phyloP scores from a whole-genome alignment of 2,797 vertebrate genomes.

The Tauraco hartlaubi region DNA sequence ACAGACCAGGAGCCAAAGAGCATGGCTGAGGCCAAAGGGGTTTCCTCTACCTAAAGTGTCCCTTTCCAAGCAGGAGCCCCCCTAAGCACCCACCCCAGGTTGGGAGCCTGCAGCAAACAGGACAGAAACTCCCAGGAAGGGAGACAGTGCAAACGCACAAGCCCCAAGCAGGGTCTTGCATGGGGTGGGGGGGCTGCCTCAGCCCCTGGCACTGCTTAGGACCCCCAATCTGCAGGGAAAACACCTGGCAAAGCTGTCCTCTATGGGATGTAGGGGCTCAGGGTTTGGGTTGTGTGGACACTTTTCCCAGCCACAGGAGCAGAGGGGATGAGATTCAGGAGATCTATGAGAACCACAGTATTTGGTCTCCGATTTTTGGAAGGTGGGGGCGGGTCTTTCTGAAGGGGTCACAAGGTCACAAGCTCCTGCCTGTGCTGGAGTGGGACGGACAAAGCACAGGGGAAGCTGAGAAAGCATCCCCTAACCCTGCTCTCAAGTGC shows the following conservation, averaged over 20 bases:
- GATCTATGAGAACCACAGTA: neutral
- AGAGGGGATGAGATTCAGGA: neutral
- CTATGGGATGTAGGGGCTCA: neutral
- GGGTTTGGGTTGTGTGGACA: neutral
- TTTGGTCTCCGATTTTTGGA: neutral
- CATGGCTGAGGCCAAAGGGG: neutral
- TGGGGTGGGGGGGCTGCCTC: neutral
- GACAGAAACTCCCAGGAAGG: neutral
- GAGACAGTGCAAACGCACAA: neutral
- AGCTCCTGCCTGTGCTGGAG: neutral
- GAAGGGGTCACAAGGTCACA: neutral
- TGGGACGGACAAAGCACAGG: accelerated
- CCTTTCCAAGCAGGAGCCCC: too few relatives aligned
- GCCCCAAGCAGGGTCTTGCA: neutral
- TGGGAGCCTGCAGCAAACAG: neutral
- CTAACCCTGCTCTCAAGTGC: neutral
- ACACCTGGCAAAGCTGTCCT: neutral
- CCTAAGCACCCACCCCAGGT: neutral
- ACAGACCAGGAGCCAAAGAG: neutral
- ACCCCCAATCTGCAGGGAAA: neutral
- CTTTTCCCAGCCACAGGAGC: neutral
- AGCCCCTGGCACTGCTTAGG: neutral
- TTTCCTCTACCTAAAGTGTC: neutral
- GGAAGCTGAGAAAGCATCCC: neutral
- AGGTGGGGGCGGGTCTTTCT: neutral